Conservation (phyloP, 2,113 vertebrate genomes). For the Columba janthina region DNA sequence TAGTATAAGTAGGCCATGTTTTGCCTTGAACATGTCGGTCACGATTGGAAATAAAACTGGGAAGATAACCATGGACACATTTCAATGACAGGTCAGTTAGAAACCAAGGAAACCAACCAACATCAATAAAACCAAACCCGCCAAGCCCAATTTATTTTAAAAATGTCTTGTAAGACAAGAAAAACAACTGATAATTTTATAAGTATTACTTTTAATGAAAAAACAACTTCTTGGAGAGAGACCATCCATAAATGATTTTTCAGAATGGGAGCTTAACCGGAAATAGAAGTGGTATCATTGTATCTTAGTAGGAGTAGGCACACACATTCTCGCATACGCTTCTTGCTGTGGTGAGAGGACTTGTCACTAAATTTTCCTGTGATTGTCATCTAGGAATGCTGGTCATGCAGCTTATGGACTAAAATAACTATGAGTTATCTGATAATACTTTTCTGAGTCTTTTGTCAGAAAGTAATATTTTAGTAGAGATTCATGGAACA, state of each 20-base stretch:
- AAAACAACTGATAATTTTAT: background rate
- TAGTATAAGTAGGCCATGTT: background rate
- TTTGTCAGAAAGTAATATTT: background rate
- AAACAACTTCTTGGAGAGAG: background rate
- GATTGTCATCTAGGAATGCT: background rate
- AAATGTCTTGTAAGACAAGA: background rate
- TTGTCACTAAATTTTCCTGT: background rate
- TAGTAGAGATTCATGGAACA: background rate
- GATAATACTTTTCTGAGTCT: background rate
- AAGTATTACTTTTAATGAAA: background rate
- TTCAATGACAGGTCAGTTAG: background rate
- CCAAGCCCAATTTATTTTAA: background rate
- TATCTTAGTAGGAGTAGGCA: background rate
- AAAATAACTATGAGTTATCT: background rate
- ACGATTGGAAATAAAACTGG: background rate
- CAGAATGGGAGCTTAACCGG: background rate
- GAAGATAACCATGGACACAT: background rate
- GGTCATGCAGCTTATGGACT: background rate
- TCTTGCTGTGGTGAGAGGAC: background rate
- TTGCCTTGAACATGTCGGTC: background rate
- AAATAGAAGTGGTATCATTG: background rate
- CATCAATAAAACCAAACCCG: background rate
- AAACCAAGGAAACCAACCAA: background rate
- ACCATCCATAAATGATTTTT: background rate
- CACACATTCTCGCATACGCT: rapidly evolving